Evolutionary conservation across 2,888 invertebrate genomes (phyloP), one percentile per base, ranked within the genome.

Genomic region (Thecophora atra): DNA sequence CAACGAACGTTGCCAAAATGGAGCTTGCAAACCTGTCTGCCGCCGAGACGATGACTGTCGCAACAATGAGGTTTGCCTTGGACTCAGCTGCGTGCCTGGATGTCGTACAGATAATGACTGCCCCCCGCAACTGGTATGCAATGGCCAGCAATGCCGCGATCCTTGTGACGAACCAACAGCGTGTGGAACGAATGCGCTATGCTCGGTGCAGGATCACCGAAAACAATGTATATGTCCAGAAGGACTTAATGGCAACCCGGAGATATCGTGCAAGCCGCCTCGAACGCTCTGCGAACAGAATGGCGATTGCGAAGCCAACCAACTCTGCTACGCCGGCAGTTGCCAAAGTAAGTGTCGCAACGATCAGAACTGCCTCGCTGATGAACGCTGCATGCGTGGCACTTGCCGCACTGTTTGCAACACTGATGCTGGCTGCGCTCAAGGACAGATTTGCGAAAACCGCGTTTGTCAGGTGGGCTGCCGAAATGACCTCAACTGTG

Each of bases 401-500:
- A 90, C 92, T 69, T 96, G 96, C 81, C 92, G 93, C 85, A 89
- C 92, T 2, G 91, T 96, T 42, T 97, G 96, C 82, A 96, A 95
- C 82, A 94, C 92, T 69, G 96, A 97, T 83, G 89, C 91, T 17
- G 91, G 93, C 73, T 97, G 96, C 81, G 90, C 90, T 24, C 88
- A 90, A 17, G 92, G 93, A 77, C 94, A 95, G 85, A 95, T 97
- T 79, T 97, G 97, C 81, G 93, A 94, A 84, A 94, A 93, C 80
- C 90, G 95, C 79, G 89, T 96, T 76, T 96, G 96, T 83, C 91
- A 94, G 82, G 90, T 92, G 79, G 97, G 97, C 62, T 97, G 97
- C 82, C 90, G 96, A 73, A 94, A 92, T 81, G 96, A 96, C 82
- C 91, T 91, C 60, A 90, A 92, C 17, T 97, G 97, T 82, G 89